Evolutionary conservation across 2,113 vertebrate genomes (phyloP).

Genomic region (Colinus virginianus): DNA sequence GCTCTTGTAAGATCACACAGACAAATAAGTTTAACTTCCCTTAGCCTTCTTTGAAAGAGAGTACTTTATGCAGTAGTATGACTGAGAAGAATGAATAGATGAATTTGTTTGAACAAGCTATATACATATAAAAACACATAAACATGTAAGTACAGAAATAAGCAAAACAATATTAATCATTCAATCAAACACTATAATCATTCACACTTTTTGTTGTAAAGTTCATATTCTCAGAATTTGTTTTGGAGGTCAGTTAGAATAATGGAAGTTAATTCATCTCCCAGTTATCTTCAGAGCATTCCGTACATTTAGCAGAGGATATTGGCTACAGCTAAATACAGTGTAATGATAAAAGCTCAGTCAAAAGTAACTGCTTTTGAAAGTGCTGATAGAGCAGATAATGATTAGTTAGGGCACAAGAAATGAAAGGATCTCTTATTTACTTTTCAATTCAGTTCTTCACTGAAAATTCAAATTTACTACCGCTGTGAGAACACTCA

Average conservation of each 20-base stretch:
- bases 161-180: not conserved
- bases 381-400: not conserved
- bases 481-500: not conserved
- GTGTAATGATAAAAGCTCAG: not conserved
- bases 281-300: not conserved
- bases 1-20: fast-evolving
- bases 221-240: not conserved
- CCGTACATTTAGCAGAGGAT: not conserved
- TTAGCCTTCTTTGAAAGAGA: not conserved
- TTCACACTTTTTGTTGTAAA: not conserved
- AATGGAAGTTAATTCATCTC: not conserved
- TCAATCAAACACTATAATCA: not conserved
- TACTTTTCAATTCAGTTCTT: not conserved
- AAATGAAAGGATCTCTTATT: not conserved
- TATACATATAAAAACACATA: not conserved
- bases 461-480: not conserved
- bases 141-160: not conserved
- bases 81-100: not conserved
- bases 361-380: not conserved
- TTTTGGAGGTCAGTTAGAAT: not conserved
- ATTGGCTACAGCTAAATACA: not conserved
- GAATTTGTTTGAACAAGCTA: not conserved
- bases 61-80: not conserved
- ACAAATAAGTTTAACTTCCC: not conserved
- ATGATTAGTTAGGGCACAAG: not conserved